Base-by-base conservation (phyloP, 1,140 invertebrate species). In the Lethrus apterus region DNA sequence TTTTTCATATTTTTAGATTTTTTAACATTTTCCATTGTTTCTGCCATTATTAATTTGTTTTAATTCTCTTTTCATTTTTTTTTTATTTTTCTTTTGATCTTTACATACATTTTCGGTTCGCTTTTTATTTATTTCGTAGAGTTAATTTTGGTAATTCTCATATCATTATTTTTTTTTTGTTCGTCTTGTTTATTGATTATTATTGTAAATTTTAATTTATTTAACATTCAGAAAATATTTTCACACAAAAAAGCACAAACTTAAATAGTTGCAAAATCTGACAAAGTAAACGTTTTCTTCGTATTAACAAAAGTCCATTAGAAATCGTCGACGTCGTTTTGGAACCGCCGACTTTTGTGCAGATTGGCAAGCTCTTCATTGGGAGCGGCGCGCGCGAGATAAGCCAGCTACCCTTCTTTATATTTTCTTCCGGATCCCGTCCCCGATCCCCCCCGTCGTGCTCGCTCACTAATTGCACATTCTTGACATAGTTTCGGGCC, bases 401-500 rank as follows among this genome's bases (percentile, higher is more conserved):
- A 9, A 20, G 31, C 47, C 42, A 34, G 65, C 71, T 69, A 67
- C 70, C 71, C 71, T 74, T 76, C 73, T 75, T 76, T 76, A 76
- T 76, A 76, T 76, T 75, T 77, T 76, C 74, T 75, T 76, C 59
- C 46, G 18, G 44, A 51, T 34, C 23, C 23, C 35, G 32, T 42
- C 51, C 18, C 38, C 31, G 24, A 52, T 31, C 46, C 48, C 53
- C 47, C 59, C 49, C 54, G 53, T 56, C 59, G 52, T 73, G 74
- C 71, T 79, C 79, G 77, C 76, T 82, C 80, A 83, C 82, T 85
- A 85, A 86, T 86, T 85, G 83, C 82, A 82, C 81, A 85, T 86
- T 86, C 83, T 84, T 84, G 80, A 81, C 81, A 84, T 86, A 84
- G 82, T 85, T 86, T 83, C 80, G 75, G 75, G 76, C 75, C 67